Base-by-base conservation (phyloP, 2,888 invertebrate species). In the Sclerodermus sp. region DNA sequence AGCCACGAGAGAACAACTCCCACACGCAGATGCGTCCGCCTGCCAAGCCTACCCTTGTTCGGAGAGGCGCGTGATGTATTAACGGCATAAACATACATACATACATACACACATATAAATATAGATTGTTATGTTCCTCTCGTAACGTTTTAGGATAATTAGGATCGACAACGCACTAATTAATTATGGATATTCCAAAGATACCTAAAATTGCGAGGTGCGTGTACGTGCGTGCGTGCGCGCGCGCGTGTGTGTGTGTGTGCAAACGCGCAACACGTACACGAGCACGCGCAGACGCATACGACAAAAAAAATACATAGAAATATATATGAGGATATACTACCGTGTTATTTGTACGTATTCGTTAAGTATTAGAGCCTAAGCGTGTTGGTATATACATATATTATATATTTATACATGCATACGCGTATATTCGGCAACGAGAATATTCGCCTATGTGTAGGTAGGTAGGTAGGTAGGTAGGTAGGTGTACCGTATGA, bases 51-150 rank as follows among this genome's bases (percentile, higher is more conserved):
- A 60, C 60, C 58, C 53, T 55, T 54, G 51, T 52, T 58, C 57
- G 66, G 65, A 64, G 55, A 55, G 63, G 63, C 62, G 51, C 62
- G 64, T 66, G 64, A 65, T 60, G 60, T 70, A 60, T 70, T 67
- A 62, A 61, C 60, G 57, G 51, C 56, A 53, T 46, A 53, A 46
- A 50, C 3, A 23, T 8, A 23, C 8, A 23, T 23, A 23, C 8
- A n/a, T n/a, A n/a, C 8, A 23, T 23, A 23, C 23, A 54, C 46
- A 47, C 51, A 55, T 49, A 57, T 37, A 49, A 23, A 16, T 13
- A 57, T 50, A 53, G 48, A 65, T 57, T 54, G 52, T 65, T 46
- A 55, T 49, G 60, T 66, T 63, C 55, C 58, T 66, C 63, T 57
- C 52, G 60, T 60, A 58, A 66, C 23, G 4, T 63, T 65, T 65